Evolutionary conservation across 2,888 invertebrate genomes (phyloP).

Genomic region (Cosmia trapezina): DNA sequence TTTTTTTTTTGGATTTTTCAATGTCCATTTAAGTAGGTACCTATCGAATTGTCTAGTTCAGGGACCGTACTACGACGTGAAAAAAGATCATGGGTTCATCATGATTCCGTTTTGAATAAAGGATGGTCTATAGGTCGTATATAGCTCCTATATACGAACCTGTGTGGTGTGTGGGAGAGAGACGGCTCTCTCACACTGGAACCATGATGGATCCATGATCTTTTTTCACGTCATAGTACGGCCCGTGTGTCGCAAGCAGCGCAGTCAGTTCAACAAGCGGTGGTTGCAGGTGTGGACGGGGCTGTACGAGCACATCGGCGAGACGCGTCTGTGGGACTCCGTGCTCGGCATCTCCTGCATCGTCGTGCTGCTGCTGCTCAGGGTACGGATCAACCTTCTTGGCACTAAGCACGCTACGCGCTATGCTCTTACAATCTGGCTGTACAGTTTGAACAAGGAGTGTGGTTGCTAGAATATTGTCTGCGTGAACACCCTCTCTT

Average conservation of each 20-base stretch:
- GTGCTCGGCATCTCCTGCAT: constrained; percentile 93
- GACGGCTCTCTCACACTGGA: too few relatives aligned
- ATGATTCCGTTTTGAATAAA: too few relatives aligned
- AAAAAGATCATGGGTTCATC: too few relatives aligned
- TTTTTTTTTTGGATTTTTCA: not conserved
- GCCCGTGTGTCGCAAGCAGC: not conserved
- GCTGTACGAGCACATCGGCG: constrained; percentile 92
- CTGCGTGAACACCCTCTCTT: not conserved
- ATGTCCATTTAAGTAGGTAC: not conserved
- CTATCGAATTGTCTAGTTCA: not conserved
- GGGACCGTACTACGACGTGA: too few relatives aligned
- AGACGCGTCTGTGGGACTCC: constrained; percentile 93
- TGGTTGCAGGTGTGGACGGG: constrained; percentile 92
- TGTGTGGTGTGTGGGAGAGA: too few relatives aligned
- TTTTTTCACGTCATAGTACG: too few relatives aligned
- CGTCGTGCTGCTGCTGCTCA: constrained; percentile 92
- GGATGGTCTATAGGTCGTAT: too few relatives aligned
- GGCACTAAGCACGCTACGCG: not conserved
- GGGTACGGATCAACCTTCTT: constrained; percentile 83
- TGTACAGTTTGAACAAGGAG: not conserved
- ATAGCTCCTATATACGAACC: too few relatives aligned
- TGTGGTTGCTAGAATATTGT: not conserved
- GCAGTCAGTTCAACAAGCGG: not conserved
- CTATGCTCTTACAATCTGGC: not conserved
- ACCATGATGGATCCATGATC: too few relatives aligned